A percentile compares a stretch with the other conserved stretches of the same genome.
phyloP scores from a whole-genome alignment of 2,113 vertebrate genomes.

The Urocitellus parryii region DNA sequence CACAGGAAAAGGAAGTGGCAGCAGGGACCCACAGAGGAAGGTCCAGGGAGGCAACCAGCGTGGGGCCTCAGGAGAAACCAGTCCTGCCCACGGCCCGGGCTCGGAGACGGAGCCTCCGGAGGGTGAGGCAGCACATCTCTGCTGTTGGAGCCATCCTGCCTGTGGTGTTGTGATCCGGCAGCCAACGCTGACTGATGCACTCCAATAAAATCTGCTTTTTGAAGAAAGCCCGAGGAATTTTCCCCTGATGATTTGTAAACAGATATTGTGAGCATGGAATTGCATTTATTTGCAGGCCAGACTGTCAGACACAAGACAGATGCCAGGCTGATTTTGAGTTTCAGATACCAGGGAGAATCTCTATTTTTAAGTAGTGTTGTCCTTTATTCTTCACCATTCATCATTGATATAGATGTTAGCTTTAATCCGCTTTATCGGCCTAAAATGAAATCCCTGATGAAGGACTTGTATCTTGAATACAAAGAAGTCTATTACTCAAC shows the following conservation, averaged over 20 bases:
- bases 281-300: rapidly evolving
- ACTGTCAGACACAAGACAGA: not conserved
- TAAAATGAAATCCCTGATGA: not conserved
- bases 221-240: not conserved
- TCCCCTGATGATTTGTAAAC: not conserved
- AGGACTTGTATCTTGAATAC: not conserved
- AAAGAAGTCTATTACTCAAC: not conserved
- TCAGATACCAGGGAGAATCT: not conserved
- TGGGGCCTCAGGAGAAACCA: no score
- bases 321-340: not conserved
- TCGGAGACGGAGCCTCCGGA: no score
- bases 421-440: not conserved
- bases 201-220: not conserved
- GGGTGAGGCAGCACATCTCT: no score
- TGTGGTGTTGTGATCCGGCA: not conserved
- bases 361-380: no score
- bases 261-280: not conserved
- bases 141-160: no score
- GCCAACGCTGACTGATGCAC: no score
- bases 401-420: not conserved
- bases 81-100: no score
- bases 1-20: not conserved
- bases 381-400: not conserved
- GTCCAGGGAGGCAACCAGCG: rapidly evolving
- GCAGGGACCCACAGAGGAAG: rapidly evolving